These are phyloP conservation scores for Pangasius macronema DNA, from an alignment of 2,797 vertebrate genomes.

Conservation along the genomic window DNA sequence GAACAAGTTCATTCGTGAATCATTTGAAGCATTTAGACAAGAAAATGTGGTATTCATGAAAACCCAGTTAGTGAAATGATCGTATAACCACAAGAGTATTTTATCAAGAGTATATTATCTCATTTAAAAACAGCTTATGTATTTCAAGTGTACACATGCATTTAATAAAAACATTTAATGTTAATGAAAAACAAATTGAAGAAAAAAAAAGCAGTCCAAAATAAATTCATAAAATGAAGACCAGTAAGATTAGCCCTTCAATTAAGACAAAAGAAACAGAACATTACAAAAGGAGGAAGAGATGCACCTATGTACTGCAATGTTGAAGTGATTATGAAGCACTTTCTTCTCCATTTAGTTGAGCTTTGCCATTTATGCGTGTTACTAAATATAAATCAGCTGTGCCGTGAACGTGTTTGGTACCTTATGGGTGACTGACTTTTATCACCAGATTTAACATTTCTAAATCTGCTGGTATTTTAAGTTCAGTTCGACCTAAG, in stretches of 20 bases:
- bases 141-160: neutral
- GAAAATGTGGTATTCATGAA: neutral
- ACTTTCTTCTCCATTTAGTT: neutral
- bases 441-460: neutral
- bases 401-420: neutral
- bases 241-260: neutral
- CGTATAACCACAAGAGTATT: neutral
- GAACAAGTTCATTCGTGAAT: neutral
- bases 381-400: neutral
- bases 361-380: neutral
- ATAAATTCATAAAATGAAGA: neutral
- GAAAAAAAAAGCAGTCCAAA: neutral
- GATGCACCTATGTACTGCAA: neutral
- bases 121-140: neutral
- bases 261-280: neutral
- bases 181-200: neutral
- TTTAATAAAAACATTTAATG: neutral
- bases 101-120: neutral
- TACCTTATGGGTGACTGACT: neutral
- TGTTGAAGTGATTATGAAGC: too few species aligned
- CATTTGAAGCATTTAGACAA: neutral
- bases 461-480: neutral
- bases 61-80: neutral
- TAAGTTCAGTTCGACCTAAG: neutral
- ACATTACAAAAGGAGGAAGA: neutral